These are phyloP conservation scores for Nomada ruficornis DNA, from an alignment of 2,888 invertebrate species.

Conservation along the genomic window DNA sequence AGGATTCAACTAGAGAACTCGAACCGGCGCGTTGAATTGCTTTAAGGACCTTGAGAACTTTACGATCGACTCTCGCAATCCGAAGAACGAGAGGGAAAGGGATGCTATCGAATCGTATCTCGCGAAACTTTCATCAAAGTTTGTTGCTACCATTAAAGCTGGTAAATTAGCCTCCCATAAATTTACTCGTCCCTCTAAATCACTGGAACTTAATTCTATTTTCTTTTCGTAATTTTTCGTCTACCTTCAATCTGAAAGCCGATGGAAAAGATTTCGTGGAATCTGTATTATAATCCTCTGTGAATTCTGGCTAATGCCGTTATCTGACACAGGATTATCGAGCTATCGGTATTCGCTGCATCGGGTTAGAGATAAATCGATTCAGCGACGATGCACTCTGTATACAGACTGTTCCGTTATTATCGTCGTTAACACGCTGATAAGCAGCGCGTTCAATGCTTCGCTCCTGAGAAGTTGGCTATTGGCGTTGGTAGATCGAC, in stretches of 20 bases:
- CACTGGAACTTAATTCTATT: background rate
- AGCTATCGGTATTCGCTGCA: slow-evolving; percentile 31
- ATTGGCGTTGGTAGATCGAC: slow-evolving; percentile 36
- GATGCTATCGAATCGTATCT: background rate
- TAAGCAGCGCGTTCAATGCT: slow-evolving; percentile 38
- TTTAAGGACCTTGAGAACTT: slow-evolving; percentile 28
- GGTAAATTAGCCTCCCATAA: no score
- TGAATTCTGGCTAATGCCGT: slow-evolving; percentile 21
- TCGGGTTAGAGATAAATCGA: slow-evolving; percentile 47
- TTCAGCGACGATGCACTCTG: slow-evolving; percentile 22
- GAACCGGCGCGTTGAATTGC: slow-evolving; percentile 10
- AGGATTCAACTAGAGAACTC: background rate
- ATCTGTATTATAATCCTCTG: slow-evolving; percentile 9
- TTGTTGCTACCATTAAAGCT: slow-evolving; percentile 4
- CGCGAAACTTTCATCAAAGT: slow-evolving; percentile 1
- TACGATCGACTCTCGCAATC: slow-evolving; percentile 1
- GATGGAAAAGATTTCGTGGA: slow-evolving; percentile 2
- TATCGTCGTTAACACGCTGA: slow-evolving; percentile 51
- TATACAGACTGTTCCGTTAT: slow-evolving; percentile 45
- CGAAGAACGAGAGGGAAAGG: slow-evolving; percentile 13
- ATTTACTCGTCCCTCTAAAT: background rate
- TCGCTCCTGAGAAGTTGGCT: slow-evolving; percentile 33
- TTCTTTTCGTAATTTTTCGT: background rate
- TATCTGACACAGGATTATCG: slow-evolving; percentile 40
- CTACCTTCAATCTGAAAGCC: background rate